These are phyloP conservation scores for Colletes collaris DNA, from an alignment of 2,888 invertebrate species.

Conservation along the genomic window DNA sequence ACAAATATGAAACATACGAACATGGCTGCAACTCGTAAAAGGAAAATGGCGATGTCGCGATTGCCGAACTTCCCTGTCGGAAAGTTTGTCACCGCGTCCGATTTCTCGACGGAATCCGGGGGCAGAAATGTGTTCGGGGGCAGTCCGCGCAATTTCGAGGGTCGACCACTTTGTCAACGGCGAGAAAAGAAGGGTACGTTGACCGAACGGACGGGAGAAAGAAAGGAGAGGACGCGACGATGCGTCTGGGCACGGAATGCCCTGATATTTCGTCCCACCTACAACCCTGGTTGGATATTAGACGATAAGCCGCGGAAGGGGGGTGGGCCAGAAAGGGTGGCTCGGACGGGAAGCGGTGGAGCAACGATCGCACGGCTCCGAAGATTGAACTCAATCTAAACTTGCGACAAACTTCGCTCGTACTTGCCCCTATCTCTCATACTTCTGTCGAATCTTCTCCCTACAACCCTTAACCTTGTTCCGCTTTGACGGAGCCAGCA, in stretches of 20 bases:
- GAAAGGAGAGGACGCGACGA: constrained; percentile 1
- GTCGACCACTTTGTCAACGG: constrained; percentile 54
- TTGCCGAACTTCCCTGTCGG: constrained; percentile 40
- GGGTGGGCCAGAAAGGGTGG: constrained; percentile 20
- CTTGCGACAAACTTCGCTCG: constrained; percentile 73
- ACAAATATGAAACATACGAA: no score
- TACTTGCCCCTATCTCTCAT: constrained; percentile 69
- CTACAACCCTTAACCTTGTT: constrained; percentile 64
- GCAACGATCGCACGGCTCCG: constrained; percentile 37
- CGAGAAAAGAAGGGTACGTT: constrained; percentile 16
- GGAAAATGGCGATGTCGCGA: constrained; percentile 5
- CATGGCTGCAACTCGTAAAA: no score
- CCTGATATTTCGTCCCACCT: constrained; percentile 59
- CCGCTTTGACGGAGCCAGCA: constrained; percentile 25
- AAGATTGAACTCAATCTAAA: constrained; percentile 79
- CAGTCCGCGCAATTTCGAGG: constrained; percentile 47
- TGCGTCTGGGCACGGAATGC: constrained; percentile 54
- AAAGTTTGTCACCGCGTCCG: constrained; percentile 38
- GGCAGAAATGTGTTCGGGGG: constrained; percentile 36
- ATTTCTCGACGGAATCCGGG: constrained; percentile 1
- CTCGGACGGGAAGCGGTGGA: constrained; percentile 31
- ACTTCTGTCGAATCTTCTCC: constrained; percentile 67
- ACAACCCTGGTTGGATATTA: constrained; percentile 65
- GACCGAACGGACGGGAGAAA: neutral
- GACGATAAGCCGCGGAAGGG: constrained; percentile 68